Percentiles rank a stretch among this genome's conserved stretches.
phyloP scores from a whole-genome alignment of 35 echinoderm and acorn worm species.

The Hemicentrotus pulcherrimus region DNA sequence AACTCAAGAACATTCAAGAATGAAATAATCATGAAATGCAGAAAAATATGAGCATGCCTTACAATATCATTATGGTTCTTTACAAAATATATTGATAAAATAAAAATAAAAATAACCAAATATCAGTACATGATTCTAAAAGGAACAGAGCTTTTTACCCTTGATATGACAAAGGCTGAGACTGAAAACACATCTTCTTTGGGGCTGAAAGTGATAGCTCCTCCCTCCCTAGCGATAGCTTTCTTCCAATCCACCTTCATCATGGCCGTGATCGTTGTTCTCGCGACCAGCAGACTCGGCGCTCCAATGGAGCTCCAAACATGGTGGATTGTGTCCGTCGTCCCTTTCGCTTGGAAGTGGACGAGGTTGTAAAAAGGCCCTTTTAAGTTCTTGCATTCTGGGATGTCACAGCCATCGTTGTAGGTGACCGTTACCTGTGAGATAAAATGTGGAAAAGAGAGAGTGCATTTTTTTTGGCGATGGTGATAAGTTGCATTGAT shows the following conservation, averaged over 20 bases:
- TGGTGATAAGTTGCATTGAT: no score
- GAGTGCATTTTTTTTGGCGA: neutral
- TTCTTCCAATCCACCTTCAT: slow-evolving; percentile 65
- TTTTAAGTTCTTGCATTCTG: slow-evolving; percentile 27
- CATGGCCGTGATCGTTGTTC: slow-evolving; percentile 36
- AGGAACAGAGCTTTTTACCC: slow-evolving; percentile 5
- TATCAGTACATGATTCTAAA: neutral
- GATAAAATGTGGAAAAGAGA: neutral
- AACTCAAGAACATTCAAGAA: no score
- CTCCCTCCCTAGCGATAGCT: neutral
- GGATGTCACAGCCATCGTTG: slow-evolving; percentile 65
- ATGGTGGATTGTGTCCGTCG: slow-evolving; percentile 62
- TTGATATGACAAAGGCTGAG: slow-evolving; percentile 64
- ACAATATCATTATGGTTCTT: no score
- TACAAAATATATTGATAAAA: no score
- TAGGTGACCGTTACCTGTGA: slow-evolving; percentile 63
- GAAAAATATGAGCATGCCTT: no score
- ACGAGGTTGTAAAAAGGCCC: slow-evolving; percentile 57
- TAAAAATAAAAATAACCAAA: neutral
- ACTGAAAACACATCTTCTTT: slow-evolving; percentile 42
- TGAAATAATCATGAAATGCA: no score
- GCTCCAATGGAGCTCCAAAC: slow-evolving; percentile 75
- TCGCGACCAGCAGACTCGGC: slow-evolving; percentile 56
- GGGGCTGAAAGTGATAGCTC: slow-evolving; percentile 45
- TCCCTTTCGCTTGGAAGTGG: slow-evolving; percentile 57